phyloP scores from a whole-genome alignment of 2,797 vertebrate genomes.

The Loris lydekkerianus region DNA sequence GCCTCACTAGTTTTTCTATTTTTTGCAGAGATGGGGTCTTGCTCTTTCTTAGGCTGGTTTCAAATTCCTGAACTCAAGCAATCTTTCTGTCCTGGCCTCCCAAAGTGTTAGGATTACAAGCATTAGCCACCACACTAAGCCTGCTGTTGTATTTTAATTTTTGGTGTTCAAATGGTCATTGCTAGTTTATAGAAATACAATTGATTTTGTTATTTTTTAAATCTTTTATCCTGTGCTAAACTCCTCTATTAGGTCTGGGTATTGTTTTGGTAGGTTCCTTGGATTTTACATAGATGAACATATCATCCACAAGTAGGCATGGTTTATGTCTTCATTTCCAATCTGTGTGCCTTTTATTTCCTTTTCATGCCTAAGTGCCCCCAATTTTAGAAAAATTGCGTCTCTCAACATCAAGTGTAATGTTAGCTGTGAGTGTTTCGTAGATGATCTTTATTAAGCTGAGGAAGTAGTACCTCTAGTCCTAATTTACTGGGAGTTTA shows the following conservation, averaged over 20 bases:
- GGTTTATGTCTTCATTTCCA: slow-evolving; percentile 32
- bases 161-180: background rate
- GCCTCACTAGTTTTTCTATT: too few relatives aligned
- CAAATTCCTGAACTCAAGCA: too few relatives aligned
- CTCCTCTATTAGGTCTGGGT: background rate
- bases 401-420: background rate
- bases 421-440: background rate
- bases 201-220: background rate
- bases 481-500: slow-evolving; percentile 9
- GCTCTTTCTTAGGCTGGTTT: too few relatives aligned
- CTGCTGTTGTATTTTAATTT: background rate
- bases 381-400: background rate
- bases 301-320: background rate
- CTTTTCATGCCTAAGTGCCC: background rate
- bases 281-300: background rate
- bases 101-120: too few relatives aligned
- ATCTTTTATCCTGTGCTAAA: background rate
- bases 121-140: too few relatives aligned
- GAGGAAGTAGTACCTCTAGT: background rate
- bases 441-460: background rate
- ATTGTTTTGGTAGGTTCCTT: background rate
- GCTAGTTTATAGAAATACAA: slow-evolving; percentile 9
- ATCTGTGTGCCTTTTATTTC: background rate
- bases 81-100: too few relatives aligned
- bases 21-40: too few relatives aligned